Base-by-base conservation (phyloP, 2,797 vertebrate species). In the Aldrovandia affinis region DNA sequence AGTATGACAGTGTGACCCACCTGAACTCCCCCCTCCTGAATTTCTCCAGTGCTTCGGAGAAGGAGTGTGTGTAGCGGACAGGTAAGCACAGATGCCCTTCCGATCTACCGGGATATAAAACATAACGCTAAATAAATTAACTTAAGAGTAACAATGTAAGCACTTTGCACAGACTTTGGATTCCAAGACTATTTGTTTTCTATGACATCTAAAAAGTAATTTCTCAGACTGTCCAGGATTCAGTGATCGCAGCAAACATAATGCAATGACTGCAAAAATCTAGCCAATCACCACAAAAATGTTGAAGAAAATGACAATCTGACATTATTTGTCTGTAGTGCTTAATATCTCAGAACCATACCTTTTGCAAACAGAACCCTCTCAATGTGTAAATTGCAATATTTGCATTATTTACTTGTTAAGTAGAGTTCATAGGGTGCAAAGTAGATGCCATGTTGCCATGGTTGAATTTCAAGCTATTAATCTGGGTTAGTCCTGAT, bases 51-150 rank as follows among this genome's bases (percentile, higher is more conserved):
- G 97, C 98, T 90, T 99, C 97, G 78, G 97, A 96, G 91, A 99
- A 99, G 30, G 96, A 95, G 59, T 89, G 93, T 0, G 98, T 99
- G 8, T 99, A 99, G 80, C 92, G 95, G 85, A 99, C 97, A 75
- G 98, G 98, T 86, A 99, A 94, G 87, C 98, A 99, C 39, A 99
- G 95, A 55, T 99, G 98, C 85, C 98, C 98, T 88, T 99, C 98
- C 47, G 98, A 99, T 92, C 98, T 77, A 87, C 50, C 85, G 12
- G 89, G 55, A 86, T 81, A 81, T 12, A 28, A 33, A 22, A 33
- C 47, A 80, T 5, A 20, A 52, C 42, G 28, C 14, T 55, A 50
- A 80, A 33, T 55, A 9, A 78, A 18, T 44, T n/a, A n/a, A n/a
- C n/a, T 14, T 3, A 79, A 18, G 7, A 30, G 59, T 30, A 14